phyloP scores from a whole-genome alignment of 2,888 invertebrate genomes.

The Sinohyriopsis cumingii region DNA sequence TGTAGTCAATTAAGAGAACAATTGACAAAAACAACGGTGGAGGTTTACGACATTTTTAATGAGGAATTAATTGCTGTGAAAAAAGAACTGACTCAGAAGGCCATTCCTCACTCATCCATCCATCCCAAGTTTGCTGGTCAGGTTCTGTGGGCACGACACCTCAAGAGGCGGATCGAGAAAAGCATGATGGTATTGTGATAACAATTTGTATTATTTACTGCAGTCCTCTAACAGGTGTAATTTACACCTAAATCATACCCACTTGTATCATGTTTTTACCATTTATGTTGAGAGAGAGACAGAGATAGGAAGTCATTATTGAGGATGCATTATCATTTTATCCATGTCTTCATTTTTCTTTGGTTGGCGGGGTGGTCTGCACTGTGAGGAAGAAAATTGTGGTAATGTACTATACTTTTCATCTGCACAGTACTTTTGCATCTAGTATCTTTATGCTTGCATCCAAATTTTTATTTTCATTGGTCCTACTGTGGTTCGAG shows the following conservation, averaged over 20 bases:
- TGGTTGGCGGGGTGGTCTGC: too few relatives aligned
- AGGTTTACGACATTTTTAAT: conserved; percentile 79
- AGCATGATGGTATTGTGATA: conserved; percentile 65
- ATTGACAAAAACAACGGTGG: conserved; percentile 78
- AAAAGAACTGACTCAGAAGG: conserved; percentile 75
- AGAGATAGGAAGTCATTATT: too few relatives aligned
- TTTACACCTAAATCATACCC: not conserved
- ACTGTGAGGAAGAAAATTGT: too few relatives aligned
- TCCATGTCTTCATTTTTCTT: not conserved
- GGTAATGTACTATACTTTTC: too few relatives aligned
- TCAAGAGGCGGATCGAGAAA: conserved; percentile 76
- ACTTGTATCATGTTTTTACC: not conserved
- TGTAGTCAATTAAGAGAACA: conserved; percentile 70
- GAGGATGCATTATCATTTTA: not conserved
- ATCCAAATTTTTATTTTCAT: too few relatives aligned
- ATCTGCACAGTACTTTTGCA: too few relatives aligned
- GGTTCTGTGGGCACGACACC: conserved; percentile 80
- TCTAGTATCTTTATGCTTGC: too few relatives aligned
- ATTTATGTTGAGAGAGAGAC: too few relatives aligned
- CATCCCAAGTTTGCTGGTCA: conserved; percentile 83
- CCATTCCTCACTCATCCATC: conserved; percentile 74
- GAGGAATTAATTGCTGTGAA: conserved; percentile 84
- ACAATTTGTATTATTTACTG: not conserved
- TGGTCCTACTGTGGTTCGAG: too few relatives aligned
- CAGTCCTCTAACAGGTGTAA: not conserved